Percentiles rank a stretch among this genome's conserved stretches.
These are phyloP conservation scores for Zygaena filipendulae DNA, from an alignment of 2,888 invertebrate species.

Conservation along the genomic window DNA sequence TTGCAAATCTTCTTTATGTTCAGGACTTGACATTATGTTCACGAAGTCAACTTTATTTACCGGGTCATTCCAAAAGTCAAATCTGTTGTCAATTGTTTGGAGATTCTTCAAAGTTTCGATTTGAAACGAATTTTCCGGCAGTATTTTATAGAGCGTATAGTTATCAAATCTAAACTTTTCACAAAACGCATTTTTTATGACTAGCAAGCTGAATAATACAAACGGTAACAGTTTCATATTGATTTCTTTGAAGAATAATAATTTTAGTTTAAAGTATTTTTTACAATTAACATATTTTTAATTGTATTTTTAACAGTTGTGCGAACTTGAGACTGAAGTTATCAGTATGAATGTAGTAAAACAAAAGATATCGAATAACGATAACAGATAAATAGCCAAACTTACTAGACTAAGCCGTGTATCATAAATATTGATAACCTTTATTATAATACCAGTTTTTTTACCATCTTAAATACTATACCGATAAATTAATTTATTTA, in stretches of 20 bases:
- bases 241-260: too few species aligned
- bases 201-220: too few species aligned
- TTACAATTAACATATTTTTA: neutral
- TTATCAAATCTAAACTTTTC: conserved; percentile 42
- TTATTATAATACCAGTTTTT: too few species aligned
- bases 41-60: conserved; percentile 33
- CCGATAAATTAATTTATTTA: too few species aligned
- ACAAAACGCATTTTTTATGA: conserved; percentile 8
- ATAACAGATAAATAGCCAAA: too few species aligned
- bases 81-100: conserved; percentile 39
- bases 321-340: too few species aligned
- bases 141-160: conserved; percentile 62
- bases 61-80: conserved; percentile 53
- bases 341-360: too few species aligned
- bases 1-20: conserved; percentile 36
- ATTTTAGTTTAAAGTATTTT: conserved; percentile 1
- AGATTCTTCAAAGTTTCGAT: conserved; percentile 53
- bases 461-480: too few species aligned
- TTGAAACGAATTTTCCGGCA: conserved; percentile 55
- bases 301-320: too few species aligned
- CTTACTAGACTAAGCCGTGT: too few species aligned
- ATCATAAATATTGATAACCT: too few species aligned
- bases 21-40: conserved; percentile 50
- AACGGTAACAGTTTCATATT: neutral
- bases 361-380: too few species aligned